phyloP scores from a whole-genome alignment of 2,888 invertebrate genomes.

The Sinodicranocentrus sp. region DNA sequence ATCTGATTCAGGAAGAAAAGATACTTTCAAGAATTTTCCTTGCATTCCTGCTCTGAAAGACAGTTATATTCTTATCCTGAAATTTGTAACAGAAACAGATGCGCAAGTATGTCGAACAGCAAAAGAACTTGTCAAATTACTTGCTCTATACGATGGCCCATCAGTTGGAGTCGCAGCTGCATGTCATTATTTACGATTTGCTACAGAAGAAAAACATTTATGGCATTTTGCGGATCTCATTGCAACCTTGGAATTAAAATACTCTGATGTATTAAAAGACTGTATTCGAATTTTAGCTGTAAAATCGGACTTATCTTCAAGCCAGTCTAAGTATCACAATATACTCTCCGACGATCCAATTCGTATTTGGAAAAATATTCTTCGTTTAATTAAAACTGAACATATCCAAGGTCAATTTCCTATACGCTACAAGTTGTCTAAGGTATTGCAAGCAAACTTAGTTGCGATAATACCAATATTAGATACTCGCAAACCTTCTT shows the following conservation, averaged over 20 bases:
- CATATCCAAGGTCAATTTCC: slow-evolving; percentile 44
- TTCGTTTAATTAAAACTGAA: slow-evolving; percentile 72
- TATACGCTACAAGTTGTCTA: slow-evolving; percentile 62
- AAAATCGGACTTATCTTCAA: slow-evolving; percentile 48
- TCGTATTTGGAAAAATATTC: slow-evolving; percentile 72
- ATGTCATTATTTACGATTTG: slow-evolving; percentile 67
- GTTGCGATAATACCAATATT: slow-evolving; percentile 61
- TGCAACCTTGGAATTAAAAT: slow-evolving; percentile 69
- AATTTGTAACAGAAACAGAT: slow-evolving; percentile 71
- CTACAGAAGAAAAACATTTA: slow-evolving; percentile 69
- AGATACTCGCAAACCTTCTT: slow-evolving; percentile 66
- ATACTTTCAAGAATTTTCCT: slow-evolving; percentile 65
- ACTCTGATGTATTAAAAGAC: slow-evolving; percentile 68
- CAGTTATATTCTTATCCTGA: slow-evolving; percentile 59
- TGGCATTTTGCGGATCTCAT: slow-evolving; percentile 72
- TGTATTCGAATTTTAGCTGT: slow-evolving; percentile 66
- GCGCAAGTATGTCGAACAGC: slow-evolving; percentile 66
- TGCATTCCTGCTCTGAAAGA: slow-evolving; percentile 71
- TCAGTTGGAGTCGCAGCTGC: slow-evolving; percentile 71
- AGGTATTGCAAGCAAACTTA: slow-evolving; percentile 70
- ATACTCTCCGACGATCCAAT: slow-evolving; percentile 32
- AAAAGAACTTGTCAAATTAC: slow-evolving; percentile 70
- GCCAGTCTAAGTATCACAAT: slow-evolving; percentile 33
- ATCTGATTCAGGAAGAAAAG: slow-evolving; percentile 69
- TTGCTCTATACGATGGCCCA: slow-evolving; percentile 71